Conservation (phyloP, 2,113 vertebrate genomes). For the Oceanites oceanicus region DNA sequence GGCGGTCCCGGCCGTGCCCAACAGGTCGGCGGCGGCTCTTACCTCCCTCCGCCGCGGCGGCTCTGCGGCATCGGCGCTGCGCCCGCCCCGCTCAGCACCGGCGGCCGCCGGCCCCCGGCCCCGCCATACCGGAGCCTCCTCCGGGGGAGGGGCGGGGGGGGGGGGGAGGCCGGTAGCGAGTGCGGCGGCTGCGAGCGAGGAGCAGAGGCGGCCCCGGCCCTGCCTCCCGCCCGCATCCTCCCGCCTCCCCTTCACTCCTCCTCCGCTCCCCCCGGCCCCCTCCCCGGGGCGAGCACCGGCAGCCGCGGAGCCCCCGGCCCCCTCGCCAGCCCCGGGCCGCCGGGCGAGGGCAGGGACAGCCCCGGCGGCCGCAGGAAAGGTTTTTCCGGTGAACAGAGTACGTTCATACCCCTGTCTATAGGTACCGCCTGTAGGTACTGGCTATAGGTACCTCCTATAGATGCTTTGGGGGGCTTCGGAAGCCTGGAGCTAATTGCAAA, state of each 20-base stretch:
- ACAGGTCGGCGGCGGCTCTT: constrained; percentile 10
- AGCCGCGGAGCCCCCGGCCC: background rate
- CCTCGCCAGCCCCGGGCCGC: background rate
- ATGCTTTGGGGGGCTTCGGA: rapidly evolving
- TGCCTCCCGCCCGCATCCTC: background rate
- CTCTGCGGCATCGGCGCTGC: background rate
- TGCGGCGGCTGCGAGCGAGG: background rate
- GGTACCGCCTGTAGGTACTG: background rate
- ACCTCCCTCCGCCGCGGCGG: background rate
- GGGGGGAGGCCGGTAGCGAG: background rate
- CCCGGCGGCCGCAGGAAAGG: background rate
- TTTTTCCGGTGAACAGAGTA: background rate
- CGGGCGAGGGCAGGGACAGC: background rate
- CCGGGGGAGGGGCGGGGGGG: background rate
- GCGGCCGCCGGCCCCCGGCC: background rate
- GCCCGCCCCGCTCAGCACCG: background rate
- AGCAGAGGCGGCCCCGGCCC: background rate
- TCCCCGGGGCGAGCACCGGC: background rate
- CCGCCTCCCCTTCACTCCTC: background rate
- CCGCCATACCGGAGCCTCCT: background rate
- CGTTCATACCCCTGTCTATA: rapidly evolving
- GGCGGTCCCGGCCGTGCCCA: background rate
- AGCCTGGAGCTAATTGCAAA: background rate
- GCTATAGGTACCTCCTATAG: rapidly evolving
- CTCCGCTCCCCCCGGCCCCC: background rate